Base-by-base conservation (phyloP, 2,888 invertebrate genomes). In the Adela reaumurella region DNA sequence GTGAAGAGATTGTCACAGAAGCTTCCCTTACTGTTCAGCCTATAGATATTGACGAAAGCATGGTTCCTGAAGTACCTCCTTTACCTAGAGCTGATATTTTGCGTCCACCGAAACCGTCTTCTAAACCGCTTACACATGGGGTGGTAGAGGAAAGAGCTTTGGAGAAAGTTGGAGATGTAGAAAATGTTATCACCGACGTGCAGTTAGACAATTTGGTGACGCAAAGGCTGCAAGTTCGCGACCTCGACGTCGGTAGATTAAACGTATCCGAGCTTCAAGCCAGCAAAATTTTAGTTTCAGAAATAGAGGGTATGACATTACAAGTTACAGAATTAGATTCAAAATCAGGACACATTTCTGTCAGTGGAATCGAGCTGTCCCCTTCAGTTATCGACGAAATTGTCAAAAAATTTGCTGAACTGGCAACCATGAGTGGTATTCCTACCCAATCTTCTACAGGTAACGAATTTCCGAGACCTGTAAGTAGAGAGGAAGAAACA, bases 191-290 rank as follows among this genome's bases (percentile, higher is more conserved):
- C 52, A 66, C 69, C 63, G 74, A 77, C 46, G 59, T 73, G 43
- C 72, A 73, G 47, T 57, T 79, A 53, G 78, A 79, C 57, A 79
- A 71, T 59, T 63, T 78, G 53, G 58, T 77, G 62, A 84, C 88
- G 46, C 82, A 85, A 57, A 82, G 85, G 56, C 70, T 90, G 35
- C 87, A 89, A 62, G 84, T 92, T 1, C 74, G 79, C 19, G 90
- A 92, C 62, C 77, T 92, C 52, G 89, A 90, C 61, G 92, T 93
- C 0, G 90, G 91, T 49, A 81, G 87, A 46, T 64, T 93, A 17
- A 89, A 86, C 54, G 92, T 92, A 0, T 86, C 87, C 50, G 90
- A 90, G 58, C 68, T 92, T 43, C 86, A 90, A 63, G 91, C 92
- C 0, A 86, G 85, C 49, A 90, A 88, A 64, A 89, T 92, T 52